Base-by-base conservation (phyloP, 2,888 invertebrate species). In the Seladonia tumulorum region DNA sequence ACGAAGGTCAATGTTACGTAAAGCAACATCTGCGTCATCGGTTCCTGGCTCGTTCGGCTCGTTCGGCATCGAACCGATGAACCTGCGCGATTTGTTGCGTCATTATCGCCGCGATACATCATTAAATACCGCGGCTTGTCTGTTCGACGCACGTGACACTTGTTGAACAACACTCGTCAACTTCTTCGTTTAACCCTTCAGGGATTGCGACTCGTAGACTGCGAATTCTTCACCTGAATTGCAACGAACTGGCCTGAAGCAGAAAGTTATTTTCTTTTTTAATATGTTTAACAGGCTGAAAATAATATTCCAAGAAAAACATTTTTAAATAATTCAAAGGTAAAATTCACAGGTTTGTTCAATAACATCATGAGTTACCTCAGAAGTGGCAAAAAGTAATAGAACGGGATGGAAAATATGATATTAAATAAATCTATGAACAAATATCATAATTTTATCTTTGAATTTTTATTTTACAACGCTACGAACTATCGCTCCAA, bases 1-100 rank as follows among this genome's bases (percentile, higher is more conserved):
- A 92, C 88, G 92, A 93, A 94, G 93, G 94, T 94, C 94, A 94
- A 93, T 94, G 94, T 94, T 94, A 93, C 89, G 91, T 94, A 94
- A 94, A 90, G 88, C 89, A 88, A 83, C 86, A 85, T 79, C 85
- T 77, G 76, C 90, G 87, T 89, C 90, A 90, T 88, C 82, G 78
- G 76, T 81, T 85, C 45, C 83, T 86, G 83, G 85, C 84, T 80
- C 76, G 81, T 80, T 79, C 57, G 29, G 70, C 68, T 39, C 76
- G 81, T 76, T 88, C 85, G 71, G 45, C 81, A 73, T 82, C 79
- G 76, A 77, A 79, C 70, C n/a, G 78, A 82, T 76, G 75, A 78
- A 63, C 66, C 73, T 66, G 29, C 53, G 49, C 53, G 42, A 83
- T 86, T 68, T 22, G 49, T 82, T 79, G 72, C 82, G 74, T 83